Percentiles rank a stretch among this genome's conserved stretches.
phyloP scores from a whole-genome alignment of 1,140 invertebrate genomes.

The Ips nitidus region DNA sequence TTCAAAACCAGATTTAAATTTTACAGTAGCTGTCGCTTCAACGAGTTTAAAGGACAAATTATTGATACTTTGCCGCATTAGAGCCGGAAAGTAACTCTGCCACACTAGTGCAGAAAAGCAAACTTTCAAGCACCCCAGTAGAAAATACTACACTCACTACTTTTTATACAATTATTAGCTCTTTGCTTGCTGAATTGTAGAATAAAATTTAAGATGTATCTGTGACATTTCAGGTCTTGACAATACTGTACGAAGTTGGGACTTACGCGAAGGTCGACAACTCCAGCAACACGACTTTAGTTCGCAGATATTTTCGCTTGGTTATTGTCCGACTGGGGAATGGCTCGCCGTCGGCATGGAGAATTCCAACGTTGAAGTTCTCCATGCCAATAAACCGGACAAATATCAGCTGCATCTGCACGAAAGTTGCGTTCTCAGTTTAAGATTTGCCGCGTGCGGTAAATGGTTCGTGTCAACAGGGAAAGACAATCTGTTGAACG shows the following conservation, averaged over 20 bases:
- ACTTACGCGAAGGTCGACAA: conserved; percentile 89
- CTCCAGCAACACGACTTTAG: conserved; percentile 94
- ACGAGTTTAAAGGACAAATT: too few relatives aligned
- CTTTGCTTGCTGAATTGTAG: too few relatives aligned
- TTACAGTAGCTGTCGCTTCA: too few relatives aligned
- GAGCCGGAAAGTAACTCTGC: too few relatives aligned
- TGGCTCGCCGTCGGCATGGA: conserved; percentile 99
- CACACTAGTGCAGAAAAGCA: too few relatives aligned
- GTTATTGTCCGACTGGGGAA: conserved; percentile 96
- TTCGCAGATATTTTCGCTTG: conserved; percentile 93
- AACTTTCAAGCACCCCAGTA: too few relatives aligned
- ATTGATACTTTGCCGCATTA: too few relatives aligned
- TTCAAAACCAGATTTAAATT: too few relatives aligned
- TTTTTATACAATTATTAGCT: too few relatives aligned
- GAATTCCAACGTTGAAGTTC: conserved; percentile 94
- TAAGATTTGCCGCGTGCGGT: conserved; percentile 94
- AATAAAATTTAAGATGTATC: too few relatives aligned
- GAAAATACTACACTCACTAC: too few relatives aligned
- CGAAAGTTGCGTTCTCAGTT: conserved; percentile 97
- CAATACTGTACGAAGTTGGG: conserved; percentile 97
- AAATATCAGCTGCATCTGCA: conserved; percentile 97
- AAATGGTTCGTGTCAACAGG: conserved; percentile 99
- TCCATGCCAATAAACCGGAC: conserved; percentile 92
- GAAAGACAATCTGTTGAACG: conserved; percentile 97
- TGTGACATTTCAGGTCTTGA: conserved; percentile 61